Evolutionary conservation across 2,888 invertebrate species (phyloP), one percentile per base, ranked within the genome.

Genomic region (Folsomia manolachei): DNA sequence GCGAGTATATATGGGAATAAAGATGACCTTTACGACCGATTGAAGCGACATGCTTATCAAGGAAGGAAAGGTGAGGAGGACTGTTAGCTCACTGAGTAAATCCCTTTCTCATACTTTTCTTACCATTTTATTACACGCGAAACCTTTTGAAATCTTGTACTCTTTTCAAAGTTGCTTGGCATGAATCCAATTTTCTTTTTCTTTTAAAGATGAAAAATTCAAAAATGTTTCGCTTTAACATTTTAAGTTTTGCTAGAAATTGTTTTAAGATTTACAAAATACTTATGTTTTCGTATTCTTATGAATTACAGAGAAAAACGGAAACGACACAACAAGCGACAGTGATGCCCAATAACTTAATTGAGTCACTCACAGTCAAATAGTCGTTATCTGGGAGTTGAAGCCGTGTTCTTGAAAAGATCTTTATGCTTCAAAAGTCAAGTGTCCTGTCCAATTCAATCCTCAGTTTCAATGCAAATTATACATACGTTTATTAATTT

Each of bases 1-100:
- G 95, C 94, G 75, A 94, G 94, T 85, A 91, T 95, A 83, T 95
- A 95, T 84, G 95, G 95, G 80, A 94, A 94, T 82, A 95, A 95
- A 86, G 95, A 95, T 84, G 95, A 96, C 85, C 88, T 96, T 82
- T 96, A 96, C 84, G 95, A 96, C 86, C 89, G 95, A 87, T 19
- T 19, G n/a, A 86, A 39, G 39, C 90, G 95, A 85, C 95, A 95
- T 86, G 95, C 95, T 83, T 96, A 95, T 86, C 91, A 92, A 81
- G 92, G 92, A 88, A 95, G 95, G 88, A 95, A 95, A 93, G 95
- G 95, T 95, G 86, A 86, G 64, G 73, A 75, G 71, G 72, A 74
- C 68, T 76, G 25, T 39, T 39, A 39, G 39, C 39, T 62, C 52
- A 66, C 60, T 69, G 64, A 61, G 25, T 65, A 25, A 62, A 63